Percentiles rank a stretch among this genome's conserved stretches.
phyloP scores from a whole-genome alignment of 2,888 invertebrate genomes.

The Andricus quercusramuli region DNA sequence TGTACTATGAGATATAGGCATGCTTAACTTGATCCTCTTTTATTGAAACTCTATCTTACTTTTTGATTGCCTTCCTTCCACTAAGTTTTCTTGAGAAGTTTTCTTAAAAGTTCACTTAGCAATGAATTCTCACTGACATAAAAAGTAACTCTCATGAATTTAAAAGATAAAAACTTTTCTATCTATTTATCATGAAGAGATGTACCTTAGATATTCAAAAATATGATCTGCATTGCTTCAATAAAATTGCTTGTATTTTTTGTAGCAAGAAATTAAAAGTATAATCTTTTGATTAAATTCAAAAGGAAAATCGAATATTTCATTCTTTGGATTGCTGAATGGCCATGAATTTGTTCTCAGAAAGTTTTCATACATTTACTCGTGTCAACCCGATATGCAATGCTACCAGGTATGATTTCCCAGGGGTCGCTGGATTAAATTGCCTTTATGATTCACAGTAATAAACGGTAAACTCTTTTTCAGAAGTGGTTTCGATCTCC shows the following conservation, averaged over 20 bases:
- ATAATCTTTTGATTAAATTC: background rate
- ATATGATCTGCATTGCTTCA: background rate
- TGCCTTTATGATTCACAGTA: slow-evolving; percentile 39
- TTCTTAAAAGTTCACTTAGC: background rate
- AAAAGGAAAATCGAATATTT: background rate
- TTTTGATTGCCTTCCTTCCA: background rate
- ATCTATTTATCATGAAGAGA: background rate
- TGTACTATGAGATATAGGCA: background rate
- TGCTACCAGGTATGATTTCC: slow-evolving; percentile 40
- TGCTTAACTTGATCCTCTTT: background rate
- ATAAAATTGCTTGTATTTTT: background rate
- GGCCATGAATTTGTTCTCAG: slow-evolving; percentile 27
- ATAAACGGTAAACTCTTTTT: slow-evolving; percentile 44
- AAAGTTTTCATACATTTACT: slow-evolving; percentile 30
- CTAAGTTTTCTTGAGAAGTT: background rate
- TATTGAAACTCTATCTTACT: background rate
- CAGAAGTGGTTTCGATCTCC: slow-evolving; percentile 31
- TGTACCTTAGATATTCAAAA: background rate
- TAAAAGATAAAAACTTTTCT: background rate
- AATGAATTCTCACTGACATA: background rate
- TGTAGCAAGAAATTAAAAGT: background rate
- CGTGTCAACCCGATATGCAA: slow-evolving; percentile 37
- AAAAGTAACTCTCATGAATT: slow-evolving; percentile 3
- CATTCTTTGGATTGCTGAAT: background rate
- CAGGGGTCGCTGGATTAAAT: slow-evolving; percentile 41